A percentile compares a stretch with the other conserved stretches of the same genome.
Evolutionary conservation across 1,140 invertebrate species (phyloP).

Genomic region (Aphidius gifuensis): DNA sequence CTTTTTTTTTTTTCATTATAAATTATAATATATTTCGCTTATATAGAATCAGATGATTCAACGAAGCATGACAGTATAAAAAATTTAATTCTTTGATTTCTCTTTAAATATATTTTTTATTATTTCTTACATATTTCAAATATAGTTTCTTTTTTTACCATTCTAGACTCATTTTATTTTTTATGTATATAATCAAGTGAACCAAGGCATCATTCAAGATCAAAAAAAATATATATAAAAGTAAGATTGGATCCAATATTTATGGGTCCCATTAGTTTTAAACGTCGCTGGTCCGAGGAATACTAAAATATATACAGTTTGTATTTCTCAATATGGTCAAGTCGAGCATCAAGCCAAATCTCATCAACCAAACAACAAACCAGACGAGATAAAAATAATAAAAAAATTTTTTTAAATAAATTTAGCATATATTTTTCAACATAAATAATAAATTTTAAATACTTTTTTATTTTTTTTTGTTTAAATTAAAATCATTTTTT

Average conservation of each 20-base stretch:
- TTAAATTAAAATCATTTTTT: not conserved
- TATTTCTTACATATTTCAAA: not conserved
- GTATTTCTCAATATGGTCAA: constrained; percentile 32
- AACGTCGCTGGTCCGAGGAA: constrained; percentile 30
- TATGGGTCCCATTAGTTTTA: constrained; percentile 39
- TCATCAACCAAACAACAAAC: not conserved
- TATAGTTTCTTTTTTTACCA: constrained; percentile 4
- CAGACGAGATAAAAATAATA: no score
- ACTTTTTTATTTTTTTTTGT: no score
- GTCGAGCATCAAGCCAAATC: constrained; percentile 15
- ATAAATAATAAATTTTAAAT: constrained; percentile 3
- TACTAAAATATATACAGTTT: constrained; percentile 22
- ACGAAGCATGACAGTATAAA: constrained; percentile 4
- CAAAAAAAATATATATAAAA: not conserved
- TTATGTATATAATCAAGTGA: constrained; percentile 7
- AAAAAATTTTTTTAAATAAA: not conserved
- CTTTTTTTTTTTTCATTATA: constrained; percentile 1
- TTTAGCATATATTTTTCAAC: not conserved
- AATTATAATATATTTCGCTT: not conserved
- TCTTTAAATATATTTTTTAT: not conserved
- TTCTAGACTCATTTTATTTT: constrained; percentile 3
- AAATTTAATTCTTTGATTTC: constrained; percentile 6
- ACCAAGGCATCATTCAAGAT: not conserved
- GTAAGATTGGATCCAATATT: constrained; percentile 27
- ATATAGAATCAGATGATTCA: constrained; percentile 7